Evolutionary conservation across 2,888 invertebrate genomes (phyloP).

Genomic region (Phlogophora meticulosa): DNA sequence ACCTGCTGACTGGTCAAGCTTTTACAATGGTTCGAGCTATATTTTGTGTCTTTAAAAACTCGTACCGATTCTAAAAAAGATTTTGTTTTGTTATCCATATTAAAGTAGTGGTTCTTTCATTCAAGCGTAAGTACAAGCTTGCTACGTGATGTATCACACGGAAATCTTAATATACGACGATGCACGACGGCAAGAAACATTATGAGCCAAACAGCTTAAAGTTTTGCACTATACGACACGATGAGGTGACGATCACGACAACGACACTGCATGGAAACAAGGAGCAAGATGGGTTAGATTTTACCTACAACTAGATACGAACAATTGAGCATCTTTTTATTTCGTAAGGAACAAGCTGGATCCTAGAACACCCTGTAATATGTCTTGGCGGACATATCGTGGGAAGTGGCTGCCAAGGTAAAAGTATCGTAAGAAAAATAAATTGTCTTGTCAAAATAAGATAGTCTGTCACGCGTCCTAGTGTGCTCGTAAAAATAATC

Average conservation of each 20-base stretch:
- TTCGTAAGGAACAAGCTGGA: not conserved
- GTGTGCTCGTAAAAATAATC: slow-evolving; percentile 24
- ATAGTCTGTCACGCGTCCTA: not conserved
- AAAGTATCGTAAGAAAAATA: slow-evolving; percentile 1
- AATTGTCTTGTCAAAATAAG: not conserved
- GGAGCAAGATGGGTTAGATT: not conserved
- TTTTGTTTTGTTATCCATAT: too few species aligned
- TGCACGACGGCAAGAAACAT: not conserved
- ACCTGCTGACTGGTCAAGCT: not conserved
- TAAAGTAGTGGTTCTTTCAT: slow-evolving; percentile 9
- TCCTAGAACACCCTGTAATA: not conserved
- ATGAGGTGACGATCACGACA: not conserved
- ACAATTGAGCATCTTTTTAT: not conserved
- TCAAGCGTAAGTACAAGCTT: not conserved
- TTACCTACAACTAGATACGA: not conserved
- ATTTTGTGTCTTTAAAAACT: not conserved
- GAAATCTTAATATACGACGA: slow-evolving; percentile 13
- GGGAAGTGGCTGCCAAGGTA: not conserved
- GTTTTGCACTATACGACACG: slow-evolving; percentile 9
- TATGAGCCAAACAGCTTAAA: not conserved
- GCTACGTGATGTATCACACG: slow-evolving; percentile 22
- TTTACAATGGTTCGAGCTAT: not conserved
- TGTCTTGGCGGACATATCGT: slow-evolving; percentile 4
- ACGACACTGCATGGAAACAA: not conserved
- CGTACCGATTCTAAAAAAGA: not conserved